phyloP scores from a whole-genome alignment of 2,888 invertebrate genomes.

The Pinctada fucata region DNA sequence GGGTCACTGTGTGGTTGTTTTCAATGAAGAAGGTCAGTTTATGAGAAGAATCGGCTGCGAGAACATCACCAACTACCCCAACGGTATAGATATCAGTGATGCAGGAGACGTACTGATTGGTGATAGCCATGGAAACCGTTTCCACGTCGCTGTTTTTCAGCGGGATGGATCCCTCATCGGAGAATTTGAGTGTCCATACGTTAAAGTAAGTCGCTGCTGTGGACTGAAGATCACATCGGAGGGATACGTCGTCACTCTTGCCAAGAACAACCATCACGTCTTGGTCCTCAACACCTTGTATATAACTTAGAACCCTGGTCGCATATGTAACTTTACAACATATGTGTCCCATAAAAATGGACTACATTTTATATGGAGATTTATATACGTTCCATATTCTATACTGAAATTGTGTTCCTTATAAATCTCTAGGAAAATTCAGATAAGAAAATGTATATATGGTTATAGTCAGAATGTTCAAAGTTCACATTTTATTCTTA shows the following conservation, averaged over 20 bases:
- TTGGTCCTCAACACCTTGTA: conserved; percentile 85
- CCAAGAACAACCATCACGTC: conserved; percentile 99
- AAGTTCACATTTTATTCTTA: too few species aligned
- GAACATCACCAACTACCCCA: conserved; percentile 96
- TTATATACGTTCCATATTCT: conserved; percentile 23
- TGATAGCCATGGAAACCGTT: conserved; percentile 97
- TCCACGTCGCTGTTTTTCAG: conserved; percentile 96
- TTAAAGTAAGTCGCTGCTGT: conserved; percentile 98
- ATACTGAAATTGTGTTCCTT: conserved; percentile 7
- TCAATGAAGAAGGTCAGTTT: conserved; percentile 93
- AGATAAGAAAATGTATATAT: too few species aligned
- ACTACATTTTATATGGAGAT: conserved; percentile 13
- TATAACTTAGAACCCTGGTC: conserved; percentile 59
- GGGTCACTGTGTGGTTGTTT: conserved; percentile 94
- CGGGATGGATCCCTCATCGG: conserved; percentile 84
- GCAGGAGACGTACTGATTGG: conserved; percentile 97
- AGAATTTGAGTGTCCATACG: conserved; percentile 97
- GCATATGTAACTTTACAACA: conserved; percentile 27
- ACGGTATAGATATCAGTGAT: conserved; percentile 98
- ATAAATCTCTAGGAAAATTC: not conserved
- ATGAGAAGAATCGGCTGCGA: conserved; percentile 95
- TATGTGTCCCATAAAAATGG: not conserved
- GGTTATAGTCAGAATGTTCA: too few species aligned
- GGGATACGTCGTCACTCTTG: conserved; percentile 92
- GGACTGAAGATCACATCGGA: conserved; percentile 97